Evolutionary conservation across 2,797 vertebrate species (phyloP), one percentile per base, ranked within the genome.

Genomic region (Argya squamiceps): DNA sequence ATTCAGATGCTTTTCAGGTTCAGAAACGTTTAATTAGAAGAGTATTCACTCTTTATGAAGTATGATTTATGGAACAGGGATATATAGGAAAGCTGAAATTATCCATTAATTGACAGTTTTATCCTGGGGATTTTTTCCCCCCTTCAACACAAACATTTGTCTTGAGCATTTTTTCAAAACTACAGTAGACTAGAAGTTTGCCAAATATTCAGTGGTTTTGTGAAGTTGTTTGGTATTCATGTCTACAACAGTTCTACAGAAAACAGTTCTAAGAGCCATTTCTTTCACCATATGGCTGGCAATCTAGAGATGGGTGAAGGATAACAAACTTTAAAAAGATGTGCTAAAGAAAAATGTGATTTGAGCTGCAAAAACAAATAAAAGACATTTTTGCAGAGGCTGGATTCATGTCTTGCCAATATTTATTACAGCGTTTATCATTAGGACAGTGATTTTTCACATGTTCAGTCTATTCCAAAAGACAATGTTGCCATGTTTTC

Each of bases 151-250:
- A 98, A 97, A 94, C 96, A 97, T 97, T 98, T 98, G 82, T 97
- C 97, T 98, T 97, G 84, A 96, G 71, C 96, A 96, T 97, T 98
- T 97, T 96, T 74, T 60, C 4, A 53, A 97, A 97, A 97, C 97
- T 98, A 96, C 84, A 97, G 95, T 97, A 98, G 97, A 98, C 96
- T 97, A 94, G 60, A 87, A 86, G 83, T 62, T 94, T 95, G 98
- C 97, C 98, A 98, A 98, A 96, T 97, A 98, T 97, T 98, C 97
- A 93, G 97, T 98, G 97, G 98, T 97, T 98, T 98, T 95, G 69
- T 96, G 86, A 97, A 96, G 94, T 91, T 97, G 95, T 98, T 97
- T 96, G 94, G 97, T 97, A 97, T 98, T 98, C 95, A 75, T 93
- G 96, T 98, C 97, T 97, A 97, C 93, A 95, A 89, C 46, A 94